Conservation (phyloP, 2,797 vertebrate species). For the Hybognathus amarus region DNA sequence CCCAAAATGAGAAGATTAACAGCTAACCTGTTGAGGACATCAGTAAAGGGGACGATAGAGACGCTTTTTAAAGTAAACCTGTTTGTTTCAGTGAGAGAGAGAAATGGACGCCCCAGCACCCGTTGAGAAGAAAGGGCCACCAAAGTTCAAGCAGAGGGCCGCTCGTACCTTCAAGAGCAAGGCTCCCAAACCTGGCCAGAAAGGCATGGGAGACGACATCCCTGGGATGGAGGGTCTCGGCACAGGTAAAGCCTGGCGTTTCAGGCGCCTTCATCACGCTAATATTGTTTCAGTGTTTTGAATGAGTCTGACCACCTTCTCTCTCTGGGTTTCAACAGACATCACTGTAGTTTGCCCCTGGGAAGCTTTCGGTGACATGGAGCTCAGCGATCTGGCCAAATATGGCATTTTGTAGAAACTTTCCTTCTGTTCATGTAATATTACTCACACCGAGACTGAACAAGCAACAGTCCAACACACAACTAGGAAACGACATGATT, state of each 20-base stretch:
- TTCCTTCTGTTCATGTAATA: background rate
- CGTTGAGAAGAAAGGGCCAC: slow-evolving; percentile 63
- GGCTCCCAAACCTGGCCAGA: slow-evolving; percentile 69
- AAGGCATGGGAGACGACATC: slow-evolving; percentile 86
- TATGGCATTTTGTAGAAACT: slow-evolving; percentile 69
- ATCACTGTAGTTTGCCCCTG: slow-evolving; percentile 75
- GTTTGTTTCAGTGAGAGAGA: slow-evolving; percentile 17
- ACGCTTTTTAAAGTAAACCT: background rate
- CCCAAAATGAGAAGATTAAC: background rate
- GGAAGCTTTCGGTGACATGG: slow-evolving; percentile 75
- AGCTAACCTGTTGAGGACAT: background rate
- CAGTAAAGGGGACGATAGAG: background rate
- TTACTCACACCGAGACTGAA: background rate
- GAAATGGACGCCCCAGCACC: slow-evolving; percentile 51
- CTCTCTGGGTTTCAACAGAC: slow-evolving; percentile 53
- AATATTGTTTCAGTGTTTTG: background rate
- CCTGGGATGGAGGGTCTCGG: slow-evolving; percentile 88
- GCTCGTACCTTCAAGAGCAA: slow-evolving; percentile 70
- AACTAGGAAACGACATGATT: background rate
- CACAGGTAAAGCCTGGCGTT: slow-evolving; percentile 52
- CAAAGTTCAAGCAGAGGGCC: slow-evolving; percentile 67
- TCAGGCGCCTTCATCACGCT: fast-evolving
- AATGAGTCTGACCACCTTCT: background rate
- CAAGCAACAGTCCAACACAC: background rate
- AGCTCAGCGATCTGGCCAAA: slow-evolving; percentile 73